These are phyloP conservation scores for Squalus acanthias DNA, from an alignment of 2,797 vertebrate species.

Conservation along the genomic window DNA sequence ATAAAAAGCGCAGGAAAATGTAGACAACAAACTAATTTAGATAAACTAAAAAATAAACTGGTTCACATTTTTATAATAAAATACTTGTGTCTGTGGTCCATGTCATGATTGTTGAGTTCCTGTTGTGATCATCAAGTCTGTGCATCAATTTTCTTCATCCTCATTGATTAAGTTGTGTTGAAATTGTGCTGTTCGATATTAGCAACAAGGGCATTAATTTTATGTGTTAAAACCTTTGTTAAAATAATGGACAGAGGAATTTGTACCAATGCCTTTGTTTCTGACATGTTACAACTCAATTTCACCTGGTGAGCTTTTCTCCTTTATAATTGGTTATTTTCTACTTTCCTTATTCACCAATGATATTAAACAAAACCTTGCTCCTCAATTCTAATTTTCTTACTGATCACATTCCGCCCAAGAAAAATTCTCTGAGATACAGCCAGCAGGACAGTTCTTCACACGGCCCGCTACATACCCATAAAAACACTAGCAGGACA, in stretches of 20 bases:
- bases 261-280: background rate
- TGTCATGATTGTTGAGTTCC: background rate
- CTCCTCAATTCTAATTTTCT: background rate
- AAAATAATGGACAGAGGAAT: background rate
- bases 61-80: background rate
- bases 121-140: background rate
- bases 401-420: background rate
- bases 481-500: background rate
- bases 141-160: background rate
- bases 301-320: background rate
- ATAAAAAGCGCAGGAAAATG: background rate
- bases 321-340: background rate
- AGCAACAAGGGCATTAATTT: background rate
- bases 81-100: background rate
- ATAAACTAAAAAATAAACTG: background rate
- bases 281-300: background rate
- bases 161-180: background rate
- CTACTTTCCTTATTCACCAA: background rate
- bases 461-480: no score
- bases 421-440: background rate
- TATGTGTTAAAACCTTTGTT: background rate
- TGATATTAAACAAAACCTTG: no score
- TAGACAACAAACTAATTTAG: background rate
- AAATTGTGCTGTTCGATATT: background rate
- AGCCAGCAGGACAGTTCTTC: background rate